Base-by-base conservation (phyloP, 2,888 invertebrate genomes). In the Uropetala carovei region DNA sequence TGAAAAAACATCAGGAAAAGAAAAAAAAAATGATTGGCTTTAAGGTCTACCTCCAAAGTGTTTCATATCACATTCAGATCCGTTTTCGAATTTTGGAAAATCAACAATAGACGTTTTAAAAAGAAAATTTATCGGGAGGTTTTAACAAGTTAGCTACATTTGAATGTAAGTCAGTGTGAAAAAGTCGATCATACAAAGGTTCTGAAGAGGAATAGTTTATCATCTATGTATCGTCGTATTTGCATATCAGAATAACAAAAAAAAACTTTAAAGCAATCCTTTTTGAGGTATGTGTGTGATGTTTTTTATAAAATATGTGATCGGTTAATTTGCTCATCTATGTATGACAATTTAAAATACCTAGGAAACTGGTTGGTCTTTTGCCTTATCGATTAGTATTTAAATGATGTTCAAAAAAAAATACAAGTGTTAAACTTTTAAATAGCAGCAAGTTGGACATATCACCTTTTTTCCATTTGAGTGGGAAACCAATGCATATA, bases 271-370 rank as follows among this genome's bases (percentile, higher is more conserved):
- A 18, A 16, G 56, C 83, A 14, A 56, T 83, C 30, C 57, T 56
- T 83, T n/a, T 89, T 89, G 43, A 89, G 43, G 89, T 89, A 27
- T 56, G 68, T 43, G 68, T 68, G 89, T 89, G 89, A 89, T 89
- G 89, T 89, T 89, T 86, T 75, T 89, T 68, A 89, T 64, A 89
- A 89, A 89, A 30, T 64, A 89, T 89, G 89, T 89, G 89, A 89
- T 89, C 64, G 89, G 89, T 64, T 89, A 68, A 89, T 89, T 89
- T 89, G 89, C 89, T 89, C 89, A 89, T 89, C 89, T 30, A 18
- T 89, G 89, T 89, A 89, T 68, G 68, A 43, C 60, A 89, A 89
- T 83, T 75, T 75, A 75, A 75, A 89, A 89, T 89, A 89, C 43
- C 43, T 89, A 89, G 89, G 43, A 86, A 60, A 89, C 43, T 83